Base-by-base conservation (phyloP, 2,888 invertebrate species). In the Diploptera punctata region DNA sequence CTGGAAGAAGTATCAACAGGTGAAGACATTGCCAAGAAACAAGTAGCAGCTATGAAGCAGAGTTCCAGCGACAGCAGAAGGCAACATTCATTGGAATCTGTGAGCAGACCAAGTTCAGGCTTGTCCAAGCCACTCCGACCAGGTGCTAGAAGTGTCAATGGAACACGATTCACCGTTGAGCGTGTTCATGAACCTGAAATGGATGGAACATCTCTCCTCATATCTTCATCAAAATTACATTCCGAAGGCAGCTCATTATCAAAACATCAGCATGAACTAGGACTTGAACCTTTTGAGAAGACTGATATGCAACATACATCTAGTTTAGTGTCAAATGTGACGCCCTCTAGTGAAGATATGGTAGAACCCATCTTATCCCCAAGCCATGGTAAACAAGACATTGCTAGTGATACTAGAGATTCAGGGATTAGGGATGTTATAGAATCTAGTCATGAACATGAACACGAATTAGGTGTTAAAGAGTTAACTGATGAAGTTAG, bases 121-220 rank as follows among this genome's bases (percentile, higher is more conserved):
- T n/a, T 26, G 1, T 33, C 26, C 2, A 65, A 65, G 26, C 24
- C 38, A 1, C 21, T 43, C 5, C 44, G 65, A 18, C 65, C 65
- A 10, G 65, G 65, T 26, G 47, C 24, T n/a, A 65, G 26, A 44
- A 47, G 65, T 65, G 65, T 65, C 9, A 47, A 47, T 65, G 65
- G 65, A n/a, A 65, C 65, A 26, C 16, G 65, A 47, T 65, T 65
- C n/a, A 65, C 65, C n/a, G 24, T 65, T 19, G 65, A 65, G 29
- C 44, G 65, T 26, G 65, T 65, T 18, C 65, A 65, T 65, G 65
- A 65, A 65, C 31, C 62, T 62, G 62, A 62, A 31, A 18, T 21
- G 52, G 52, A 52, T 13, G 52, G 21, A 9, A 18, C 18, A 2
- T 24, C 21, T 29, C 24, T 57, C 9, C 57, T n/a, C n/a, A 24